These are phyloP conservation scores for Phaetusa simplex DNA, from an alignment of 2,113 vertebrate genomes.

Conservation along the genomic window DNA sequence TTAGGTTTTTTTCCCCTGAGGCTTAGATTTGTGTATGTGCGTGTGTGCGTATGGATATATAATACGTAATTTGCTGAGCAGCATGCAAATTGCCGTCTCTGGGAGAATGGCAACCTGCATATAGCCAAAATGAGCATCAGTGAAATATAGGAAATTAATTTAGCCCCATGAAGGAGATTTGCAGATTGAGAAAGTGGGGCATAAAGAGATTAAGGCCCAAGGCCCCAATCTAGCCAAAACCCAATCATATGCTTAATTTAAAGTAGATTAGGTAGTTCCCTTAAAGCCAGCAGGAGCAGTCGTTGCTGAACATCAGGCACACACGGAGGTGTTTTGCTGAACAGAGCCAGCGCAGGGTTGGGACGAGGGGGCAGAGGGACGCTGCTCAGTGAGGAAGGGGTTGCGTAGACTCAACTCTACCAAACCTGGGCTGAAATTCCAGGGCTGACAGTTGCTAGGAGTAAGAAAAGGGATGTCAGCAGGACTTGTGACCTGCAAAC, in stretches of 20 bases:
- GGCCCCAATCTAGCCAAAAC: slow-evolving; percentile 35
- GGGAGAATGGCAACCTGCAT: not conserved
- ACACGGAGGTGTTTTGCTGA: not conserved
- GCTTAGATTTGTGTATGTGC: not conserved
- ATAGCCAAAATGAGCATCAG: not conserved
- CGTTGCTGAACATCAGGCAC: not conserved
- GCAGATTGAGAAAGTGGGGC: slow-evolving; percentile 51
- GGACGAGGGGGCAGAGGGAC: not conserved
- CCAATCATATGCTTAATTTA: slow-evolving; percentile 64
- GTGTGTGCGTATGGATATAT: not conserved
- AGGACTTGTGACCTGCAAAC: not conserved
- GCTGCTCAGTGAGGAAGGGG: not conserved
- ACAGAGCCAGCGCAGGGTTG: not conserved
- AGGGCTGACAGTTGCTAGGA: not conserved
- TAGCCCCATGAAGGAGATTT: slow-evolving; percentile 39
- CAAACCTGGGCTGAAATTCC: not conserved
- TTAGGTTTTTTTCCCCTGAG: not conserved
- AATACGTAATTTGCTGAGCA: not conserved
- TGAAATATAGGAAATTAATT: slow-evolving; percentile 45
- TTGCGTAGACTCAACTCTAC: not conserved
- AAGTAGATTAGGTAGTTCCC: slow-evolving; percentile 43
- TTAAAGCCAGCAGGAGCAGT: not conserved
- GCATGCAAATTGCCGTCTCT: not conserved
- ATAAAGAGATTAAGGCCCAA: slow-evolving; percentile 56
- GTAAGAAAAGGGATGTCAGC: not conserved